Base-by-base conservation (phyloP, 2,888 invertebrate genomes). In the Polietes domitor region DNA sequence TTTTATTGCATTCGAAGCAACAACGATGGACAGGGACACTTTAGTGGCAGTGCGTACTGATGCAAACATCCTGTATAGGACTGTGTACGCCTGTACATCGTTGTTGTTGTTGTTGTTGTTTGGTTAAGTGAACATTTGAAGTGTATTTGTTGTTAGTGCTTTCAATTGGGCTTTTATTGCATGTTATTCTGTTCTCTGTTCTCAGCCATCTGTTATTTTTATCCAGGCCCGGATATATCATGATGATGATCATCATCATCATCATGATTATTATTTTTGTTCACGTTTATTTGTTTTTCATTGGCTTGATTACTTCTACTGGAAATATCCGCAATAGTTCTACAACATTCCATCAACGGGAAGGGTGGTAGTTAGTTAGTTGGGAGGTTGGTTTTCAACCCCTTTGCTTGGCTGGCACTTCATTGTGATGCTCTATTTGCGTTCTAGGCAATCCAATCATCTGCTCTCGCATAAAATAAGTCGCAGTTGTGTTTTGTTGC, bases 81-180 rank as follows among this genome's bases (percentile, higher is more conserved):
- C 47, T 47, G 37, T n/a, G 6, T 47, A n/a, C 15, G 4, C 32
- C 9, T 32, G 32, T n/a, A n/a, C n/a, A 32, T 32, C 32, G 5
- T 32, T 32, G 32, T 32, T 32, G 32, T 32, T 32, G 9, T 47
- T 47, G n/a, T 47, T 47, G 9, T 47, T 47, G 47, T 47, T 47
- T 47, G 47, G 2, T n/a, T 47, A 47, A 47, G 47, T 47, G 47
- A n/a, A 47, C 47, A 47, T n/a, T 47, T 47, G n/a, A 47, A 2
- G 47, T n/a, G 6, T n/a, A n/a, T n/a, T n/a, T n/a, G n/a, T n/a
- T 47, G n/a, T 47, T 47, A 47, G n/a, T n/a, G 15, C n/a, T n/a
- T n/a, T 47, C 47, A n/a, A 47, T 47, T n/a, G 47, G 47, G n/a
- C 47, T 47, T 47, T 47, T 47, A 47, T 47, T n/a, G 47, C n/a